These are phyloP conservation scores for Catharus minimus DNA, from an alignment of 2,113 vertebrate species.

Conservation along the genomic window DNA sequence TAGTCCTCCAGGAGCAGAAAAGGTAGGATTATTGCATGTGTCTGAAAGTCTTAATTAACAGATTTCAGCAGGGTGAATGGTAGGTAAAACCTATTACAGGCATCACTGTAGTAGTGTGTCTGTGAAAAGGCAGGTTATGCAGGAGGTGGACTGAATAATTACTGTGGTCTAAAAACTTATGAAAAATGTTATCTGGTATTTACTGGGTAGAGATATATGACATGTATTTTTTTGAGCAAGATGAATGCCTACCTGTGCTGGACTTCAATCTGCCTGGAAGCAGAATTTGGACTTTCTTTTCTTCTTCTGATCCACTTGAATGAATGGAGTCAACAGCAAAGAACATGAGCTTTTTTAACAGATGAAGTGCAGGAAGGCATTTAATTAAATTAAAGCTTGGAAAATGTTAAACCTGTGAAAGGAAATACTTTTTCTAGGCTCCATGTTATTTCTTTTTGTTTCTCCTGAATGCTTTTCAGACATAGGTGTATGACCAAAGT, in stretches of 20 bases:
- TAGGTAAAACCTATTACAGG: constrained; percentile 2
- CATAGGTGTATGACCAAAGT: neutral
- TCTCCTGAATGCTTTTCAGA: neutral
- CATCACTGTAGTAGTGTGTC: neutral
- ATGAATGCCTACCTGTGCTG: neutral
- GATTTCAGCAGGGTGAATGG: neutral
- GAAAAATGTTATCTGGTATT: neutral
- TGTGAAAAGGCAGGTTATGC: constrained; percentile 4
- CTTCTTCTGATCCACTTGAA: neutral
- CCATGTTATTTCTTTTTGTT: neutral
- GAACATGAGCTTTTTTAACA: neutral
- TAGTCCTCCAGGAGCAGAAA: constrained; percentile 26
- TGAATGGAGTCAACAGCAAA: neutral
- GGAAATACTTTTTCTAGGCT: neutral
- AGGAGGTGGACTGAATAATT: constrained; percentile 18
- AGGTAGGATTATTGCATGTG: neutral
- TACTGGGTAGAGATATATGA: neutral
- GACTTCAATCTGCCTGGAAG: neutral
- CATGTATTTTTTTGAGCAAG: neutral
- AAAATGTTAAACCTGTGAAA: neutral
- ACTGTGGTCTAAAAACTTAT: neutral
- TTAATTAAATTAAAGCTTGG: constrained; percentile 12
- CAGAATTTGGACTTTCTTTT: neutral
- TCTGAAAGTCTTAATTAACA: constrained; percentile 55
- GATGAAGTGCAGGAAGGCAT: neutral